Percentiles rank a stretch among this genome's conserved stretches.
These are phyloP conservation scores for Choreutis nemorana DNA, from an alignment of 2,888 invertebrate genomes.

Conservation along the genomic window DNA sequence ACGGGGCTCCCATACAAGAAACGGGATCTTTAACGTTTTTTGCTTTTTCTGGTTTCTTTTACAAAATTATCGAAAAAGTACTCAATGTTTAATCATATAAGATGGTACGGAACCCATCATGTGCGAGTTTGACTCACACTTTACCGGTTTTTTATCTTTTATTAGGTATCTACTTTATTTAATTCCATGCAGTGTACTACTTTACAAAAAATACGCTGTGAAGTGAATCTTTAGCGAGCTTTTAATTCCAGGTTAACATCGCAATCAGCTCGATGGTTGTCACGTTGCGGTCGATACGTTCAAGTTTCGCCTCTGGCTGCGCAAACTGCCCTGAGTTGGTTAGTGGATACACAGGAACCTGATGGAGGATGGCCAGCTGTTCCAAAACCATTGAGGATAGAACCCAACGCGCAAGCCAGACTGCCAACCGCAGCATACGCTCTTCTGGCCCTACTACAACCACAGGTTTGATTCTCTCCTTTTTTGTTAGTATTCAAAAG, in stretches of 20 bases:
- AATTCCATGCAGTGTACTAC: too few relatives aligned
- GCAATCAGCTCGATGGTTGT: conserved; percentile 42
- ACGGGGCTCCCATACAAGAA: too few relatives aligned
- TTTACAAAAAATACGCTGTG: too few relatives aligned
- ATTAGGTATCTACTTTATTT: too few relatives aligned
- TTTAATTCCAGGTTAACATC: conserved; percentile 44
- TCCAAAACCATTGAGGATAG: conserved; percentile 66
- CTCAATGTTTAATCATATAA: too few relatives aligned
- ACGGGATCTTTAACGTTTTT: too few relatives aligned
- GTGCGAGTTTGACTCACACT: too few relatives aligned
- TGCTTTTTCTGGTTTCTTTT: too few relatives aligned
- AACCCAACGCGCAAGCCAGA: conserved; percentile 32
- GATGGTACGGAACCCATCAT: too few relatives aligned
- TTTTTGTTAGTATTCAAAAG: too few relatives aligned
- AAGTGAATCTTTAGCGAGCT: background rate
- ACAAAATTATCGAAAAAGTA: too few relatives aligned
- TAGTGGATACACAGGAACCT: conserved; percentile 72
- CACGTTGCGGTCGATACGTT: conserved; percentile 41
- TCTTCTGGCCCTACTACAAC: conserved; percentile 77
- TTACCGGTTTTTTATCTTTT: too few relatives aligned
- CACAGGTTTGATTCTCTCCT: conserved; percentile 29
- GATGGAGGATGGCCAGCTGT: conserved; percentile 78
- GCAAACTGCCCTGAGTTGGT: conserved; percentile 74
- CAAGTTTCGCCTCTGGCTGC: conserved; percentile 32
- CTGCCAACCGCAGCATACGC: conserved; percentile 84